Evolutionary conservation across 2,113 vertebrate genomes (phyloP).

Genomic region (Barnardius zonarius): DNA sequence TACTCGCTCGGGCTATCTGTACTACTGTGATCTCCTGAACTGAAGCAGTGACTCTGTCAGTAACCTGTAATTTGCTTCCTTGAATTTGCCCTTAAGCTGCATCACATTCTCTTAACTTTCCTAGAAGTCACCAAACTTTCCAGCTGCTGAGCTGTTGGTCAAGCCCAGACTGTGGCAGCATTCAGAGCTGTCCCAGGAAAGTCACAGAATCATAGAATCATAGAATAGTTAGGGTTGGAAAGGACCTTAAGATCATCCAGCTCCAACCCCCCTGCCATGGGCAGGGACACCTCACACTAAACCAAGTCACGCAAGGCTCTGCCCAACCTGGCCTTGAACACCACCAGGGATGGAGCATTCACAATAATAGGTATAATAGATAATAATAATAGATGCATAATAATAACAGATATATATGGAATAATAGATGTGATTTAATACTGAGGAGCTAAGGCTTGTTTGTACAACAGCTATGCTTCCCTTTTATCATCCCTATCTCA

Average conservation of each 20-base stretch:
- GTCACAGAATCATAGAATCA: neutral
- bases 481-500: neutral
- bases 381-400: neutral
- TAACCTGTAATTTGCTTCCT: conserved; percentile 19
- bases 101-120: neutral
- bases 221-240: neutral
- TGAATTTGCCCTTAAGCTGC: neutral
- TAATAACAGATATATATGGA: neutral
- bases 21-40: neutral
- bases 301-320: neutral
- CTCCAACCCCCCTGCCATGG: neutral
- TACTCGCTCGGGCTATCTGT: neutral
- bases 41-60: neutral
- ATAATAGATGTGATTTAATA: neutral
- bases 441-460: neutral
- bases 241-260: neutral
- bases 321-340: no score
- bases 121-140: neutral
- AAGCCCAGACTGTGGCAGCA: neutral
- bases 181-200: neutral
- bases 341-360: no score
- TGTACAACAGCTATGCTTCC: neutral
- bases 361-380: neutral
- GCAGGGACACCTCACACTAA: neutral
- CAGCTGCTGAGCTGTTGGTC: neutral